Conservation (phyloP, 2,113 vertebrate species). For the Neopipo cinnamomea region DNA sequence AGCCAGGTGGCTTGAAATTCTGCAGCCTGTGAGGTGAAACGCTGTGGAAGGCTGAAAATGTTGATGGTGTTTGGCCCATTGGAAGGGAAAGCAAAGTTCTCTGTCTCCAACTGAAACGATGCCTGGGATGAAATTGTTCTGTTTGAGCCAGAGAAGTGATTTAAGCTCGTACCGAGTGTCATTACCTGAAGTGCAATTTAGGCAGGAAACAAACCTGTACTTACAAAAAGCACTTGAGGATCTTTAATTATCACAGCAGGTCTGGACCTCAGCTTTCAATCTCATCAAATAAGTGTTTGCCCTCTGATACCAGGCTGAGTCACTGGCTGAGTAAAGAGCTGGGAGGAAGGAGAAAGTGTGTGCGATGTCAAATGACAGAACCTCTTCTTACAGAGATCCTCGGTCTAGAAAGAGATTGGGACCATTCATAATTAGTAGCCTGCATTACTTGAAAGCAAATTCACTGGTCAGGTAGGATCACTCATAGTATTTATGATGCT, state of each 20-base stretch:
- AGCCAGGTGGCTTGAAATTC: background rate
- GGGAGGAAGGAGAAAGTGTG: background rate
- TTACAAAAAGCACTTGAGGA: background rate
- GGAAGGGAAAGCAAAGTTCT: background rate
- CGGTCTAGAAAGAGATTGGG: rapidly evolving
- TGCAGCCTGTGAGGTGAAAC: background rate
- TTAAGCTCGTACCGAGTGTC: background rate
- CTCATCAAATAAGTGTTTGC: background rate
- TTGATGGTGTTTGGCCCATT: background rate
- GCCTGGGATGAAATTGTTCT: background rate
- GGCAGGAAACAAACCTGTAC: background rate
- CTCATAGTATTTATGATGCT: background rate
- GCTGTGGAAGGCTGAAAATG: background rate
- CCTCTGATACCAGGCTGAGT: background rate
- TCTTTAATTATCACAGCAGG: constrained; percentile 46
- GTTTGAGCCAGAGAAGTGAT: background rate
- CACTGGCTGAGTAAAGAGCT: background rate
- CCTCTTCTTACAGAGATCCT: background rate
- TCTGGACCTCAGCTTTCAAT: background rate
- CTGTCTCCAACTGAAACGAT: background rate
- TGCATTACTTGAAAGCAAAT: background rate
- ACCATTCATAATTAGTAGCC: background rate
- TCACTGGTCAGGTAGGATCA: background rate
- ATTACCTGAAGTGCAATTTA: constrained; percentile 12
- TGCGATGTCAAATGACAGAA: background rate